Conservation (phyloP, 1,140 invertebrate genomes). For the Drosophila ercepeae region DNA sequence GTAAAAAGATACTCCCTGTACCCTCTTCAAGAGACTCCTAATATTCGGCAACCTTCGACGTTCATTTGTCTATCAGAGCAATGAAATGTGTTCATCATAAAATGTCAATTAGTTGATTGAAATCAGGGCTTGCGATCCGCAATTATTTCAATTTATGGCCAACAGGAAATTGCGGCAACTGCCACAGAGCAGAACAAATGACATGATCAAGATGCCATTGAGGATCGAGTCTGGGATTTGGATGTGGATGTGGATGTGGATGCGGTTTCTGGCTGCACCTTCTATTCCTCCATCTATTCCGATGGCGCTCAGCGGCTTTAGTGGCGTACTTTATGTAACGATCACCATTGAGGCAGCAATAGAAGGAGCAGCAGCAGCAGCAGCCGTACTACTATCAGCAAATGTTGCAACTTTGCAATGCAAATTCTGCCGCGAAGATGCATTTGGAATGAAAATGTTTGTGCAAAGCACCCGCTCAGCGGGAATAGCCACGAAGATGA, state of each 20-base stretch:
- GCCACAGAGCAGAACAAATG: constrained; percentile 47
- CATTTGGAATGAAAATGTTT: constrained; percentile 62
- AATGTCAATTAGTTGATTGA: constrained; percentile 79
- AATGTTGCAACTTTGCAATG: constrained; percentile 62
- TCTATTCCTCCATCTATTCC: constrained; percentile 27
- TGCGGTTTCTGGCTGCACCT: not conserved
- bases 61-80: constrained; percentile 41
- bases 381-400: not conserved
- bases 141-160: constrained; percentile 76
- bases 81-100: constrained; percentile 65
- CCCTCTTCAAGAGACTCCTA: not conserved
- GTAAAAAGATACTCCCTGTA: not conserved
- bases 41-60: constrained; percentile 21
- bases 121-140: constrained; percentile 58
- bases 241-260: constrained; percentile 3
- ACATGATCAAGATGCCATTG: constrained; percentile 73
- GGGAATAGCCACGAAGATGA: constrained; percentile 32
- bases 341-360: constrained; percentile 52
- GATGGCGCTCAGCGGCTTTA: constrained; percentile 58
- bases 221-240: constrained; percentile 25
- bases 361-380: constrained; percentile 1
- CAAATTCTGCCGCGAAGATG: constrained; percentile 41
- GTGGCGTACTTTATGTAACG: constrained; percentile 73
- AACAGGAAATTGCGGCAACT: constrained; percentile 50
- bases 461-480: constrained; percentile 30